Percentiles rank a stretch among this genome's conserved stretches.
Conservation (phyloP, 2,113 vertebrate genomes). For the Stegostoma tigrinum region DNA sequence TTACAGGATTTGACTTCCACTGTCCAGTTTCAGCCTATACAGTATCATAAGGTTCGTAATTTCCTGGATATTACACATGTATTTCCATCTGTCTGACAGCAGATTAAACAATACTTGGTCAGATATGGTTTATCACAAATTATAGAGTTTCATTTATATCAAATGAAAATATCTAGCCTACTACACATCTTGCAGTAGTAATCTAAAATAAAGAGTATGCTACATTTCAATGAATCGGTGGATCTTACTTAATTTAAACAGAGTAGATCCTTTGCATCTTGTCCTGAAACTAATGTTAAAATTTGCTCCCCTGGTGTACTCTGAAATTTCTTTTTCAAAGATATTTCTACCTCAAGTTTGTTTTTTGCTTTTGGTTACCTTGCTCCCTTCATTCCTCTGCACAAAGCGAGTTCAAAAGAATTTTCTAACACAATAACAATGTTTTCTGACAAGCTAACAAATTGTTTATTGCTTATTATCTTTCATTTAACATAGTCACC, state of each 20-base stretch:
- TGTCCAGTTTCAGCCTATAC: not conserved
- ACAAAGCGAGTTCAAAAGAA: not conserved
- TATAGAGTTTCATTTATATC: not conserved
- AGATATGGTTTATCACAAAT: not conserved
- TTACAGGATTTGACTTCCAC: not conserved
- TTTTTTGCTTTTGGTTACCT: no score
- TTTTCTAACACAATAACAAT: not conserved
- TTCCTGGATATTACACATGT: not conserved
- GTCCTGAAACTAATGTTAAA: not conserved
- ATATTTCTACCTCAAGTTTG: no score
- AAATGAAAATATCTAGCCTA: not conserved
- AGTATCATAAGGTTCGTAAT: not conserved
- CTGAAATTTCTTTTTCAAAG: not conserved
- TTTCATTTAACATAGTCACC: not conserved
- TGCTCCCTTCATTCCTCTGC: not conserved
- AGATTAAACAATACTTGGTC: not conserved
- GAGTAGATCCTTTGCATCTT: not conserved
- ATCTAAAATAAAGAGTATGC: not conserved
- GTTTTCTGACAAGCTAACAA: not conserved
- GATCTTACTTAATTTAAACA: not conserved
- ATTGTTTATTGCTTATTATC: not conserved
- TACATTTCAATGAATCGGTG: not conserved
- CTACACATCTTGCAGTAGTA: not conserved
- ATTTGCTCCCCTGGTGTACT: not conserved
- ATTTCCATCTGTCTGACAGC: not conserved